Conservation (phyloP, 2,113 vertebrate genomes). For the Entelurus aequoreus region DNA sequence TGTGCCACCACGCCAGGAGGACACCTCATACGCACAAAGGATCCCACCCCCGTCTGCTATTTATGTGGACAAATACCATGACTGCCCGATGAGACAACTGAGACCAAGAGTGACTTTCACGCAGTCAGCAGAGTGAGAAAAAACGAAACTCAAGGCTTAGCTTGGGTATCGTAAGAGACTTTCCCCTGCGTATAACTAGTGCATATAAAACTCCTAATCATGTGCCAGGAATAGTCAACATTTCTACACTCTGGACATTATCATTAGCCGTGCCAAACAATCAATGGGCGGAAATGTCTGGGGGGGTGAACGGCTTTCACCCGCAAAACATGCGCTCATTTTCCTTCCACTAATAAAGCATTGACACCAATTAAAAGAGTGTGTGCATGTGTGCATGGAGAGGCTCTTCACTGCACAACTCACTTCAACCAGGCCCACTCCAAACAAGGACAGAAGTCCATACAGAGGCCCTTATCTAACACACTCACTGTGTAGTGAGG, state of each 20-base stretch:
- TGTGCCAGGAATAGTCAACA: slow-evolving; percentile 38
- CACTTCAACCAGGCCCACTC: slow-evolving; percentile 50
- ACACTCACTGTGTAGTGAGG: slow-evolving; percentile 38
- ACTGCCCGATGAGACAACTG: slow-evolving; percentile 53
- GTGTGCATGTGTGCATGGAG: slow-evolving; percentile 34
- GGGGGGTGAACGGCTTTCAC: slow-evolving; percentile 33
- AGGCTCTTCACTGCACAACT: slow-evolving; percentile 56
- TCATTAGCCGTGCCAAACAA: slow-evolving; percentile 36
- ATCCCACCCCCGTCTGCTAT: slow-evolving; percentile 56
- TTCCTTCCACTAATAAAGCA: slow-evolving; percentile 42
- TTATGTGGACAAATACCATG: slow-evolving; percentile 37
- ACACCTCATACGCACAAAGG: slow-evolving; percentile 59
- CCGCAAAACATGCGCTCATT: slow-evolving; percentile 34
- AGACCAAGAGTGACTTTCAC: slow-evolving; percentile 51
- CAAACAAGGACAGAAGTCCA: slow-evolving; percentile 64
- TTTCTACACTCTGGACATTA: slow-evolving; percentile 40
- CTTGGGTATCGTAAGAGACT: slow-evolving; percentile 33
- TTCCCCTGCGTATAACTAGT: slow-evolving; percentile 41
- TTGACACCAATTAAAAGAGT: slow-evolving; percentile 39
- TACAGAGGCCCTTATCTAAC: slow-evolving; percentile 54
- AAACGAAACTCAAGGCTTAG: slow-evolving; percentile 41
- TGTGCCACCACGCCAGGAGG: slow-evolving; percentile 43
- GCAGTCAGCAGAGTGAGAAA: slow-evolving; percentile 48
- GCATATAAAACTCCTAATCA: slow-evolving; percentile 39
- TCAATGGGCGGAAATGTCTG: slow-evolving; percentile 46